A percentile compares a stretch with the other conserved stretches of the same genome.
These are phyloP conservation scores for Microtus richardsoni DNA, from an alignment of 2,113 vertebrate genomes.

Conservation along the genomic window DNA sequence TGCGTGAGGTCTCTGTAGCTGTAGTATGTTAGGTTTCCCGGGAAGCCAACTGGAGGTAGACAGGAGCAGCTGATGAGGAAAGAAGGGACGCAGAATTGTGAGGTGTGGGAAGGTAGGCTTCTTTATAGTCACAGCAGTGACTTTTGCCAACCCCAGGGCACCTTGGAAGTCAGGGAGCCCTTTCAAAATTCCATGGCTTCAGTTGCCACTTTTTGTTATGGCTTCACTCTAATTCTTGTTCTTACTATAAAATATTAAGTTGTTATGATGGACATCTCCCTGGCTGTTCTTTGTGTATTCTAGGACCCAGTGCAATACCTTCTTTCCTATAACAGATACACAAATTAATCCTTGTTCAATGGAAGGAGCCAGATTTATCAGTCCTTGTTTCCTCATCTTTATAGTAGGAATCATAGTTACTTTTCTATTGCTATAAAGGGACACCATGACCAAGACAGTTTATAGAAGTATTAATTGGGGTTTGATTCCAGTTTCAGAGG, in stretches of 20 bases:
- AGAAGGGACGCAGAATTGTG: not conserved
- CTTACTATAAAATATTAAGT: not conserved
- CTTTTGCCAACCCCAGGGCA: not conserved
- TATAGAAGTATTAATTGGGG: not conserved
- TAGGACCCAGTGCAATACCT: not conserved
- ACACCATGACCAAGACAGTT: not conserved
- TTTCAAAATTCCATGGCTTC: not conserved
- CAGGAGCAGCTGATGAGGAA: no score
- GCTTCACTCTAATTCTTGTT: not conserved
- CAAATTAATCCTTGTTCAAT: not conserved
- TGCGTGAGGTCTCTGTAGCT: not conserved
- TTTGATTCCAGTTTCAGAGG: not conserved
- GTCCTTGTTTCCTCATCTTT: not conserved
- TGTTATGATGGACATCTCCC: not conserved
- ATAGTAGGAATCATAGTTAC: not conserved
- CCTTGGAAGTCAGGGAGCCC: accelerated
- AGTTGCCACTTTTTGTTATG: not conserved
- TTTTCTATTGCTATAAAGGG: not conserved
- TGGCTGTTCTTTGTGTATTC: not conserved
- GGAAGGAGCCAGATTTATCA: not conserved
- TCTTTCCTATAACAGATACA: not conserved
- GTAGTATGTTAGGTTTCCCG: not conserved
- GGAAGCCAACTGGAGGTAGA: not conserved
- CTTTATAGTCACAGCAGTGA: not conserved
- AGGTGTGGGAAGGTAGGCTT: not conserved